Conservation (phyloP, 2,113 vertebrate genomes). For the Motacilla tschutschensis region DNA sequence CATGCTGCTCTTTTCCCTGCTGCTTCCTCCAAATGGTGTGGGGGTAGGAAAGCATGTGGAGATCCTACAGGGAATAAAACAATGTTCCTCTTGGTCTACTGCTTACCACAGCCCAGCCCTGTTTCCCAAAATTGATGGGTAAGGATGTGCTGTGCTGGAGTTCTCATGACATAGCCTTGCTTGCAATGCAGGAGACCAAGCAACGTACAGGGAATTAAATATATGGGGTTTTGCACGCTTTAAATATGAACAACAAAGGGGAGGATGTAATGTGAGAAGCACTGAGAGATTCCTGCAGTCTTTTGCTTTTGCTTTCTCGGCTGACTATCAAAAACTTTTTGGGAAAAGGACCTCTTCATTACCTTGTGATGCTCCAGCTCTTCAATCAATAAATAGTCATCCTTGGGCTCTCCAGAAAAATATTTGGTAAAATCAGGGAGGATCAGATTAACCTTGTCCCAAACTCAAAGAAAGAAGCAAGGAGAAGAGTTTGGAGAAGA, state of each 20-base stretch:
- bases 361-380: background rate
- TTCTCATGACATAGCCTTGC: constrained; percentile 32
- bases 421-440: background rate
- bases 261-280: background rate
- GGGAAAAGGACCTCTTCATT: background rate
- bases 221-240: background rate
- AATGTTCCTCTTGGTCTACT: background rate
- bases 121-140: constrained; percentile 50
- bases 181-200: background rate
- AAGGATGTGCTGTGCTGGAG: background rate
- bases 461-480: background rate
- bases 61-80: constrained; percentile 34
- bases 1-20: background rate
- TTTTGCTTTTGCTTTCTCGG: background rate
- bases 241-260: background rate
- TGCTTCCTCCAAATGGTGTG: background rate
- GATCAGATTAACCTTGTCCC: background rate
- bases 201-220: background rate
- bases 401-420: background rate
- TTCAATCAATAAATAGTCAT: background rate
- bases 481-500: background rate
- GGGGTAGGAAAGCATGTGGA: background rate
- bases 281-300: background rate
- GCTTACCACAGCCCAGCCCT: constrained; percentile 32
- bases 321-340: background rate